These are phyloP conservation scores for Leucoraja ocellata DNA, from an alignment of 2,797 vertebrate genomes.

Conservation along the genomic window DNA sequence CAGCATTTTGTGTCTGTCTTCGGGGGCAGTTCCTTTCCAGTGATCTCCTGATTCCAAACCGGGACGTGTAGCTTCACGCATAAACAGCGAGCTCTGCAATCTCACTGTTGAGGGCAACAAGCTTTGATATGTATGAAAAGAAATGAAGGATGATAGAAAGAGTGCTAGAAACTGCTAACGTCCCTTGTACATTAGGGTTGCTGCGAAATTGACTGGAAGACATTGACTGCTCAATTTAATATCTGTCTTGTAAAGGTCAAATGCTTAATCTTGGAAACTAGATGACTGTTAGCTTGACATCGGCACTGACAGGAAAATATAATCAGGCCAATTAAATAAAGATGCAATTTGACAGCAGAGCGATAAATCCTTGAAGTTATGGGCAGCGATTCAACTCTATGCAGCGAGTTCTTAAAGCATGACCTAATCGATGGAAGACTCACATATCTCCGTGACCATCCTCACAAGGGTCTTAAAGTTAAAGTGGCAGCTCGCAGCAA, in stretches of 20 bases:
- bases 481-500: not conserved
- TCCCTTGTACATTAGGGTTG: not conserved
- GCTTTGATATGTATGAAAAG: not conserved
- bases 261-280: not conserved
- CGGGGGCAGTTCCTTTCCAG: too few relatives aligned
- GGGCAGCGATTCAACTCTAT: constrained; percentile 2
- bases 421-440: not conserved
- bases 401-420: not conserved
- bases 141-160: not conserved
- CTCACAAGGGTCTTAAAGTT: not conserved
- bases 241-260: not conserved
- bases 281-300: not conserved
- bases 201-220: not conserved
- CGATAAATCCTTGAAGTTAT: not conserved
- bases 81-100: too few relatives aligned
- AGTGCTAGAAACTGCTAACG: not conserved
- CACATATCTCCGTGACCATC: not conserved
- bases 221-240: not conserved
- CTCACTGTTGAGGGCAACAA: too few relatives aligned
- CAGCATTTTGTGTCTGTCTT: too few relatives aligned
- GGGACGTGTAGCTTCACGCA: too few relatives aligned
- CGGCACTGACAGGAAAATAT: not conserved
- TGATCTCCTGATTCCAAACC: not conserved
- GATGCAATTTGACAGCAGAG: not conserved
- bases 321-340: not conserved